phyloP scores from a whole-genome alignment of 2,797 vertebrate species.

The Thamnophis elegans region DNA sequence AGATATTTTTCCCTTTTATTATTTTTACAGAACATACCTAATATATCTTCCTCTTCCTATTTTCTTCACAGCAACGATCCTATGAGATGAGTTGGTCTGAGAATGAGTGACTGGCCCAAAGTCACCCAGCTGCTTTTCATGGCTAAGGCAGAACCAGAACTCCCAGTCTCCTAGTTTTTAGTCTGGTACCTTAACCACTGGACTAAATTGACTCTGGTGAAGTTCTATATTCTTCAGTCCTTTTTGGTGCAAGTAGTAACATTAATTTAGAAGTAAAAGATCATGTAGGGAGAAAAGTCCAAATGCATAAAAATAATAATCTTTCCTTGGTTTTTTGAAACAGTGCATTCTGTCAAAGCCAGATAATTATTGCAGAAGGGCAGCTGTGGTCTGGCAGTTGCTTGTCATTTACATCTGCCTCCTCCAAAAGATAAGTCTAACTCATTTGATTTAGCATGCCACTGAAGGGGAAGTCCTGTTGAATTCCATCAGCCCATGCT shows the following conservation, averaged over 20 bases:
- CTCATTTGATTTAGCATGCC: constrained; percentile 52
- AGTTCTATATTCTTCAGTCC: constrained; percentile 35
- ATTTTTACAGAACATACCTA: too few relatives aligned
- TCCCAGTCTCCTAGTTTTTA: neutral
- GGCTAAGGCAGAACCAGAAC: neutral
- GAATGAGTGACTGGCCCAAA: too few relatives aligned
- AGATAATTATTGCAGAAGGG: constrained; percentile 37
- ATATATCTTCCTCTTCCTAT: too few relatives aligned
- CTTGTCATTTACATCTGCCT: constrained; percentile 49
- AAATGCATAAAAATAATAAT: constrained; percentile 38
- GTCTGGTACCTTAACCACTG: neutral
- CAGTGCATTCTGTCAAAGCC: constrained; percentile 29
- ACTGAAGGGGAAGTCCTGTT: constrained; percentile 53
- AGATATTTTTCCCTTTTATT: too few relatives aligned
- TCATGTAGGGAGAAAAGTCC: neutral
- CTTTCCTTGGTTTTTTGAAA: constrained; percentile 28
- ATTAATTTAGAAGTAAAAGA: constrained; percentile 34
- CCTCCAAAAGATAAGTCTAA: constrained; percentile 50
- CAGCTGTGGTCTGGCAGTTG: constrained; percentile 40
- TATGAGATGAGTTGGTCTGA: too few relatives aligned
- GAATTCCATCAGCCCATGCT: constrained; percentile 51
- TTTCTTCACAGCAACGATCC: too few relatives aligned
- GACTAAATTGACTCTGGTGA: neutral
- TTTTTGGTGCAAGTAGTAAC: constrained; percentile 37
- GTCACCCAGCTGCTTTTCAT: too few relatives aligned